phyloP scores from a whole-genome alignment of 1,140 invertebrate genomes.

The Heliconius melpomene region DNA sequence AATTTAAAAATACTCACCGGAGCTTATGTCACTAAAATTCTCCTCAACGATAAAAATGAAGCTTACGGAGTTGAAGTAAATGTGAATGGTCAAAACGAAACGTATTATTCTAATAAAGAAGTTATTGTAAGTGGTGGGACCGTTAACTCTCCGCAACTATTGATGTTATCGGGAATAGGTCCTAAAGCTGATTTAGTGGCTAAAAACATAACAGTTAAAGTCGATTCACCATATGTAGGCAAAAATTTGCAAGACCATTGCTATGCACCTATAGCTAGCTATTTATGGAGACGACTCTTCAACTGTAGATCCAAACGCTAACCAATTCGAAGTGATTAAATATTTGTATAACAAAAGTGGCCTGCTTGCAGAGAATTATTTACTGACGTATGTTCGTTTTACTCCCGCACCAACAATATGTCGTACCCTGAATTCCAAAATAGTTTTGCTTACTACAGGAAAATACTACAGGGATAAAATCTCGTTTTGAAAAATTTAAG shows the following conservation, averaged over 20 bases:
- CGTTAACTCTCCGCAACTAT: constrained; percentile 77
- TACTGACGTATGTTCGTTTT: constrained; percentile 56
- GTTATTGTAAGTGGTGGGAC: constrained; percentile 60
- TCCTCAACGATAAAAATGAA: constrained; percentile 52
- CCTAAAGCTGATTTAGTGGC: constrained; percentile 61
- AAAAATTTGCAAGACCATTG: constrained; percentile 85
- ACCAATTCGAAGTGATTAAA: constrained; percentile 44
- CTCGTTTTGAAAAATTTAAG: constrained; percentile 49
- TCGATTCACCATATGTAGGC: constrained; percentile 85
- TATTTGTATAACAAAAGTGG: constrained; percentile 65
- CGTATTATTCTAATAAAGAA: constrained; percentile 72
- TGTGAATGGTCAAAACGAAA: constrained; percentile 46
- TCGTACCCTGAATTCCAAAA: constrained; percentile 65
- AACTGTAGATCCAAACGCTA: constrained; percentile 36
- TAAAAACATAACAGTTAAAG: constrained; percentile 70
- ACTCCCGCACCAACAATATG: constrained; percentile 44
- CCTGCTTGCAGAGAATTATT: constrained; percentile 46
- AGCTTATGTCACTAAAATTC: constrained; percentile 76
- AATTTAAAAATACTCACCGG: constrained; percentile 79
- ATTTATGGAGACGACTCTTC: constrained; percentile 52
- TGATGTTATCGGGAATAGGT: constrained; percentile 42
- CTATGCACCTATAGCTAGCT: constrained; percentile 50
- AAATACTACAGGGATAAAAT: constrained; percentile 43
- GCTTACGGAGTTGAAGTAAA: constrained; percentile 65
- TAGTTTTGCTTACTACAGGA: constrained; percentile 45